A percentile compares a stretch with the other conserved stretches of the same genome.
phyloP scores from a whole-genome alignment of 1,140 invertebrate genomes.

The Patella vulgata region DNA sequence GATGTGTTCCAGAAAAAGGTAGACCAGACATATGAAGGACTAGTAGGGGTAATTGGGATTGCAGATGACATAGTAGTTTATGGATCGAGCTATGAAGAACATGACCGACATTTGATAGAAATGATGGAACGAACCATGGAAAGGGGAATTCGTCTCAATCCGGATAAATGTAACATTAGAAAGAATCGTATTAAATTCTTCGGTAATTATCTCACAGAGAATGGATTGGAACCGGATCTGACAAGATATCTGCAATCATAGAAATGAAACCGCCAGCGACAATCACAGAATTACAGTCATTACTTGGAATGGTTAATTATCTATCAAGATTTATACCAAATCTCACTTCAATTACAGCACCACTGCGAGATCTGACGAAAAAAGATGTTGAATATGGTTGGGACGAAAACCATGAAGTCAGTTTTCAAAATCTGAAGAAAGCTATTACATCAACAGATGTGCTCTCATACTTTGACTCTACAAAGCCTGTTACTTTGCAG shows the following conservation, averaged over 20 bases:
- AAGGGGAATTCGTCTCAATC: neutral
- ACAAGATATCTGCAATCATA: conserved; percentile 62
- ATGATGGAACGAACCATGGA: conserved; percentile 54
- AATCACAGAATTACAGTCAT: conserved; percentile 51
- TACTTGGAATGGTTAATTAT: conserved; percentile 65
- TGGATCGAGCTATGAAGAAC: conserved; percentile 39
- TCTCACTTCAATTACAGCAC: conserved; percentile 20
- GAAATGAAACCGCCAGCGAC: conserved; percentile 57
- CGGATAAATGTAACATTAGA: neutral
- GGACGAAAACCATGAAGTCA: conserved; percentile 14
- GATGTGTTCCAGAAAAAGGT: conserved; percentile 55
- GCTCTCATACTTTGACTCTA: conserved; percentile 26
- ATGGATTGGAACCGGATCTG: conserved; percentile 63
- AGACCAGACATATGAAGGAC: conserved; percentile 50
- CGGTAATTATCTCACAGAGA: neutral
- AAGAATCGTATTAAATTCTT: neutral
- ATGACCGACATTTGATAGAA: conserved; percentile 51
- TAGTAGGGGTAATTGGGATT: conserved; percentile 53
- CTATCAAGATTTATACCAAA: conserved; percentile 49
- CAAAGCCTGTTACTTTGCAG: conserved; percentile 14
- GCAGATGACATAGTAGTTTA: conserved; percentile 60
- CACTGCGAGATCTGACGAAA: conserved; percentile 23
- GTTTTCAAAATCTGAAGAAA: conserved; percentile 22
- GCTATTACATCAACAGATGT: conserved; percentile 11
- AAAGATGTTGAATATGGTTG: conserved; percentile 30